Evolutionary conservation across 1,140 invertebrate species (phyloP).

Genomic region (Drosophila jambulina): DNA sequence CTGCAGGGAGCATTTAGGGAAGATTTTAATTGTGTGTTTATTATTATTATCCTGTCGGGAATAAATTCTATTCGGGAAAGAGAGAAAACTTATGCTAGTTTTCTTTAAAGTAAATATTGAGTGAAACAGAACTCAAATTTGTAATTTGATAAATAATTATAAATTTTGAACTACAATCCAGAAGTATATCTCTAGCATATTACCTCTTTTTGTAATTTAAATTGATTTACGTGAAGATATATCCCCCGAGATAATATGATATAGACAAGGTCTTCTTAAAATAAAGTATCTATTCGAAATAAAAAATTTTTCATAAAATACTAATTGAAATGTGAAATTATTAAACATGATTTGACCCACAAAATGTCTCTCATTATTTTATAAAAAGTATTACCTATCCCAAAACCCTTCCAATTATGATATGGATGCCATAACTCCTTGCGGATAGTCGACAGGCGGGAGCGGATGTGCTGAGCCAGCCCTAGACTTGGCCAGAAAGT

Average conservation of each 20-base stretch:
- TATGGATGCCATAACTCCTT: neutral
- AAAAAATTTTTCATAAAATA: neutral
- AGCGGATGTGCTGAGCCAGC: conserved; percentile 31
- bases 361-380: neutral
- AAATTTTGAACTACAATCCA: too few species aligned
- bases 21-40: conserved; percentile 45
- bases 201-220: too few species aligned
- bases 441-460: neutral
- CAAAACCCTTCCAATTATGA: neutral
- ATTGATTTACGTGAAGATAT: too few species aligned
- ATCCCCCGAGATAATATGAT: too few species aligned
- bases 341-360: too few species aligned
- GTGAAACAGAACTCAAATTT: too few species aligned
- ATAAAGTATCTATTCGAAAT: too few species aligned
- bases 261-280: too few species aligned
- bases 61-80: conserved; percentile 8
- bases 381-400: neutral
- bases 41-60: conserved; percentile 2
- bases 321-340: neutral
- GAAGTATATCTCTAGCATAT: too few species aligned
- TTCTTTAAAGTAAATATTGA: too few species aligned
- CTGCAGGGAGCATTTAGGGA: conserved; percentile 8
- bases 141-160: too few species aligned
- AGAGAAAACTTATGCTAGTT: neutral
- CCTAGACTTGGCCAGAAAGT: conserved; percentile 50